Percentiles rank a stretch among this genome's conserved stretches.
These are phyloP conservation scores for Chelon labrosus DNA, from an alignment of 2,797 vertebrate genomes.

Conservation along the genomic window DNA sequence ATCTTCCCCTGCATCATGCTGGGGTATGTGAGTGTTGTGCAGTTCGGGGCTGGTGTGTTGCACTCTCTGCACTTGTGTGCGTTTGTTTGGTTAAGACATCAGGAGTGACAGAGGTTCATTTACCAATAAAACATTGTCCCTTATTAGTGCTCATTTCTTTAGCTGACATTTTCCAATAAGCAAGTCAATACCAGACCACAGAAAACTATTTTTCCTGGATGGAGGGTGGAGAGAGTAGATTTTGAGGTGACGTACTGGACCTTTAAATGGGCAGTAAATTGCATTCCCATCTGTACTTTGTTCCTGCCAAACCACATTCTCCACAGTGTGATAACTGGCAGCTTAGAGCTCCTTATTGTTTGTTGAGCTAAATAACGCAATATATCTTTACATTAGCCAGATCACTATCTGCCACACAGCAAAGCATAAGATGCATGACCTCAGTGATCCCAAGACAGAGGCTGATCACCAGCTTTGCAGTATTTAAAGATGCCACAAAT, in stretches of 20 bases:
- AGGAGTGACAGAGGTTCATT: not conserved
- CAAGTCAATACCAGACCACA: conserved; percentile 1
- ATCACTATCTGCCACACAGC: conserved; percentile 34
- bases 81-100: not conserved
- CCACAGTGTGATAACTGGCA: conserved; percentile 23
- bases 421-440: not conserved
- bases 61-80: not conserved
- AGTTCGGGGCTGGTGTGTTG: not conserved
- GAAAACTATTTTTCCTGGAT: conserved; percentile 27
- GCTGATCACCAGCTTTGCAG: not conserved
- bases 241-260: conserved; percentile 19
- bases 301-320: conserved; percentile 38
- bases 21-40: conserved; percentile 4
- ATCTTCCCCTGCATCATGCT: not conserved
- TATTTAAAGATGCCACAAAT: not conserved
- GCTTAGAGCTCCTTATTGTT: conserved; percentile 32
- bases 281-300: conserved; percentile 34
- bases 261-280: conserved; percentile 45
- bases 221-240: conserved; percentile 13
- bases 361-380: conserved; percentile 30
- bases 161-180: conserved; percentile 10
- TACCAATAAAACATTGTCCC: not conserved
- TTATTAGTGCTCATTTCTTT: conserved; percentile 19
- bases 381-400: conserved; percentile 24
- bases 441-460: conserved; percentile 1